These are phyloP conservation scores for Cyanoramphus novaezelandiae DNA, from an alignment of 2,113 vertebrate species.

Conservation along the genomic window DNA sequence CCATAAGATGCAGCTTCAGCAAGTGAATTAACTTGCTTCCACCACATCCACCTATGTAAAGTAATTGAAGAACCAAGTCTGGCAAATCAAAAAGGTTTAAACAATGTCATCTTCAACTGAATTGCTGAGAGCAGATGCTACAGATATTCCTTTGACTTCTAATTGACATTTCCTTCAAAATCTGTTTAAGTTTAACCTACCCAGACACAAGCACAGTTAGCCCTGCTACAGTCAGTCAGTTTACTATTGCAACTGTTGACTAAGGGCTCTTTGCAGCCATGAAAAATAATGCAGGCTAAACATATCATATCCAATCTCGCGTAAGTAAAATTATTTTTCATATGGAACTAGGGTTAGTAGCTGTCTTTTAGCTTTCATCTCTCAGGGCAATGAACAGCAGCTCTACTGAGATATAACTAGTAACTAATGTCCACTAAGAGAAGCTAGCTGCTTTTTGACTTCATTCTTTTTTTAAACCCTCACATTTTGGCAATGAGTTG, in stretches of 20 bases:
- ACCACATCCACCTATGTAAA: not conserved
- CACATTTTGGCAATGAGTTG: not conserved
- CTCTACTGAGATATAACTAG: not conserved
- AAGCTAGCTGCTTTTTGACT: not conserved
- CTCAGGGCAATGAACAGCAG: not conserved
- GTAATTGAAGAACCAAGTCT: not conserved
- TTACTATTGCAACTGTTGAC: not conserved
- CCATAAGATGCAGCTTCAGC: not conserved
- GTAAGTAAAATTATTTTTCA: not conserved
- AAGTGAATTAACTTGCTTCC: not conserved
- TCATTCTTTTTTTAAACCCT: not conserved
- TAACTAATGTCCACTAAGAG: not conserved
- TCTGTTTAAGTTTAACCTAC: not conserved
- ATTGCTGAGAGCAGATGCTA: not conserved
- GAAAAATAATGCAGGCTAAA: not conserved
- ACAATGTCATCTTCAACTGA: not conserved
- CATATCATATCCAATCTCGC: not conserved
- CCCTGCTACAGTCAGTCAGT: not conserved
- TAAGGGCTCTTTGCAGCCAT: not conserved
- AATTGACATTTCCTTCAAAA: not conserved
- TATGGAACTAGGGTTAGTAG: not conserved
- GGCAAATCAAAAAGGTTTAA: not conserved
- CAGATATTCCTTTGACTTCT: not conserved
- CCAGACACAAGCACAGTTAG: not conserved
- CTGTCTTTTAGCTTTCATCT: not conserved